Conservation (phyloP, 2,888 invertebrate species). For the Ormyrus nitidulus region DNA sequence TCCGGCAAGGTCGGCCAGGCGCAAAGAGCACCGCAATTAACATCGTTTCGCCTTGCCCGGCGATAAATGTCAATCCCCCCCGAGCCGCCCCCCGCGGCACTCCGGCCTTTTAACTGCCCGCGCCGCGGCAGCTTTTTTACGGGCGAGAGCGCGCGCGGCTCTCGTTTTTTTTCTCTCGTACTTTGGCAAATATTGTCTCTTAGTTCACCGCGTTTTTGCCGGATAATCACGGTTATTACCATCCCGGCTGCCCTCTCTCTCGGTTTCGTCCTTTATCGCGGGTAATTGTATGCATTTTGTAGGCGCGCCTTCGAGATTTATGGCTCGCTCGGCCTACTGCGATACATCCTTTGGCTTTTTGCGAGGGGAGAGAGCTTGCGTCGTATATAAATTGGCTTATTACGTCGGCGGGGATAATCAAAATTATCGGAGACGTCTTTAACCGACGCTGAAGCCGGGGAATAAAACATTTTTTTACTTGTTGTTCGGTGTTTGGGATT, state of each 20-base stretch:
- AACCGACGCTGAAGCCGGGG: too few species aligned
- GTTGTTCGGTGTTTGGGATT: too few species aligned
- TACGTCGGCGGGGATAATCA: background rate
- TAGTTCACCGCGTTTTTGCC: conserved; percentile 19
- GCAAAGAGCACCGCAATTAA: conserved; percentile 22
- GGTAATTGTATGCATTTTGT: conserved; percentile 7
- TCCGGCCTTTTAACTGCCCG: too few species aligned
- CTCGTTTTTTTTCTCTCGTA: background rate
- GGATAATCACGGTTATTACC: conserved; percentile 39
- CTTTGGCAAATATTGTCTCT: conserved; percentile 39
- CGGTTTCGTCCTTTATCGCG: conserved; percentile 11
- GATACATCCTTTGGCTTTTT: background rate
- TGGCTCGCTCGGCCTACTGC: background rate
- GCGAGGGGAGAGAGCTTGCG: background rate
- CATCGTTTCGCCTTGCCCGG: conserved; percentile 16
- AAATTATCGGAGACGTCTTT: too few species aligned
- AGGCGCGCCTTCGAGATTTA: conserved; percentile 13
- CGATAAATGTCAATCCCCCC: conserved; percentile 47
- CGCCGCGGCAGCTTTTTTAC: background rate
- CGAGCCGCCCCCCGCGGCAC: too few species aligned
- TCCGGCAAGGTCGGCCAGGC: conserved; percentile 28
- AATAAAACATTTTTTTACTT: too few species aligned
- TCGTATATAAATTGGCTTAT: background rate
- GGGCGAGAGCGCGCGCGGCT: background rate
- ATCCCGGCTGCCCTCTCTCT: background rate